Conservation (phyloP, 2,113 vertebrate genomes). For the Clarias batrachus region DNA sequence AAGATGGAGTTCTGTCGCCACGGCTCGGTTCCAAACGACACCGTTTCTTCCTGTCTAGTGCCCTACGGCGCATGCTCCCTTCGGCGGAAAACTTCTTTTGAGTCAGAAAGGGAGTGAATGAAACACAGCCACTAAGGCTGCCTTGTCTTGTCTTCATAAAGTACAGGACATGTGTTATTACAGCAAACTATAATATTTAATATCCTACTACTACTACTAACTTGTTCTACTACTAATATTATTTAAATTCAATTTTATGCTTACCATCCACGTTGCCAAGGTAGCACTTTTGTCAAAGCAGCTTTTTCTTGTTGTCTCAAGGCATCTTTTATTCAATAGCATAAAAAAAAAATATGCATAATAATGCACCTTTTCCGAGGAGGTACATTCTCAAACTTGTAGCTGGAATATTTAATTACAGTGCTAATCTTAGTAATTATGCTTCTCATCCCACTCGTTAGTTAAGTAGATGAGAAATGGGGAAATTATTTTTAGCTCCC, state of each 20-base stretch:
- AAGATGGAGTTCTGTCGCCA: constrained; percentile 19
- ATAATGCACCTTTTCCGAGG: neutral
- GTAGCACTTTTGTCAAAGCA: neutral
- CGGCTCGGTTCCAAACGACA: constrained; percentile 8
- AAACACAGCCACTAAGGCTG: constrained; percentile 10
- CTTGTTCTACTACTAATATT: neutral
- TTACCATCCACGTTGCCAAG: neutral
- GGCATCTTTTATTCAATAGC: neutral
- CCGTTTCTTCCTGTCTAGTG: constrained; percentile 26
- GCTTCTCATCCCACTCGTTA: neutral
- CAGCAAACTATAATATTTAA: neutral
- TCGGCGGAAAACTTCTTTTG: constrained; percentile 20
- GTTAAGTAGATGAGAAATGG: constrained; percentile 14
- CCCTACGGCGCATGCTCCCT: neutral
- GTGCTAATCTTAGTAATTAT: constrained; percentile 12
- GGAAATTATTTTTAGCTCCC: constrained; percentile 11
- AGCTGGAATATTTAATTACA: constrained; percentile 17
- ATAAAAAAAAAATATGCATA: neutral
- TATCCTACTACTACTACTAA: neutral
- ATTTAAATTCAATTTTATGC: neutral
- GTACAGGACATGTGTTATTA: neutral
- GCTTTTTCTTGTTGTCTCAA: neutral
- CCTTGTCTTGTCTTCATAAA: neutral
- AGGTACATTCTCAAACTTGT: neutral
- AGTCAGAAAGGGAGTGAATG: constrained; percentile 25